Percentiles rank a stretch among this genome's conserved stretches.
Evolutionary conservation across 92 coral and sea anemone species (phyloP).

Genomic region (Nematostella vectensis): DNA sequence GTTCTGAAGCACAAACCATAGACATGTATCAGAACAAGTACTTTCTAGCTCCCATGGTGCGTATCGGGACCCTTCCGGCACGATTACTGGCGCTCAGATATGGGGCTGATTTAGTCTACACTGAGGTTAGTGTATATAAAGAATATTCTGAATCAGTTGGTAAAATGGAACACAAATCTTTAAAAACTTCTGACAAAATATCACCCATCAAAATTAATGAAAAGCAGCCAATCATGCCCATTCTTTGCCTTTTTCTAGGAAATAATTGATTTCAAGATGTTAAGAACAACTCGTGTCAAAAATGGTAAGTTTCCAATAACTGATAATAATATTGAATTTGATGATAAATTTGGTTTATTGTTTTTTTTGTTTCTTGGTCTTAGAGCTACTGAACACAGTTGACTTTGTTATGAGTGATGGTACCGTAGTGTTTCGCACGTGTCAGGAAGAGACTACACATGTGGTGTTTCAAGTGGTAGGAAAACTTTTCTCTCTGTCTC

Average conservation of each 20-base stretch:
- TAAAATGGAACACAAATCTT: slow-evolving; percentile 1
- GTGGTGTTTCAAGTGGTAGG: slow-evolving; percentile 99
- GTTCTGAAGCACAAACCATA: no score
- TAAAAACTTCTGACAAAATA: no score
- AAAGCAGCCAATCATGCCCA: no score
- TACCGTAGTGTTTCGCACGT: slow-evolving; percentile 87
- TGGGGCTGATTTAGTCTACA: slow-evolving; percentile 94
- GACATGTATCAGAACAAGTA: slow-evolving; percentile 44
- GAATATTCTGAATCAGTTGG: slow-evolving; percentile 1
- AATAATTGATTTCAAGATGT: slow-evolving; percentile 86
- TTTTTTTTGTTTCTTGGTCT: no score
- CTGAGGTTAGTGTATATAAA: no score
- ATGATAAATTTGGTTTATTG: background rate
- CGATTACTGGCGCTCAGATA: slow-evolving; percentile 81
- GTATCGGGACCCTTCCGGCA: slow-evolving; percentile 81
- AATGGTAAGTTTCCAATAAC: slow-evolving; percentile 50
- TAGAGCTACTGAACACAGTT: slow-evolving; percentile 72
- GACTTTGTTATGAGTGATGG: slow-evolving; percentile 92
- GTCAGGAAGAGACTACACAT: slow-evolving; percentile 64
- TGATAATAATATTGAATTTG: background rate
- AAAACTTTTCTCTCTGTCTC: no score
- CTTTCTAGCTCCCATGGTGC: slow-evolving; percentile 94
- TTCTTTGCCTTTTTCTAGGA: slow-evolving; percentile 38
- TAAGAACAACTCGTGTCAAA: slow-evolving; percentile 63
- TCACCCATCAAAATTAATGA: no score